Conservation (phyloP, 2,797 vertebrate species). For the Salarias fasciatus region DNA sequence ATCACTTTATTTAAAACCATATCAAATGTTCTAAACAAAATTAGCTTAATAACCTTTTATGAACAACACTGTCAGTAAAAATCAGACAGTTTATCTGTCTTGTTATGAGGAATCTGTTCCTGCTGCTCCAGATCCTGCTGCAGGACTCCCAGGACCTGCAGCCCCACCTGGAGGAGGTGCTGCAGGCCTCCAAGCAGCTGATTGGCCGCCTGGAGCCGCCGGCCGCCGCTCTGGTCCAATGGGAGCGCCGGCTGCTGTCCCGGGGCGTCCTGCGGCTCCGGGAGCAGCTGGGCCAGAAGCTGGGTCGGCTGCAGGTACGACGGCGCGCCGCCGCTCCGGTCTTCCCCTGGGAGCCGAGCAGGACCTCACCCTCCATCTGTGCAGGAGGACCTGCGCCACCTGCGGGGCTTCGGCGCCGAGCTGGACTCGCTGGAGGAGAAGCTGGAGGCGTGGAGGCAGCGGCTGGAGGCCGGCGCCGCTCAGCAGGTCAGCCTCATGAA, state of each 20-base stretch:
- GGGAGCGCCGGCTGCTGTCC: conserved; percentile 72
- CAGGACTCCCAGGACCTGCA: conserved; percentile 43
- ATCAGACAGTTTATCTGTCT: no score
- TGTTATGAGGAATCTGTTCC: no score
- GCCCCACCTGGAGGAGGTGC: conserved; percentile 65
- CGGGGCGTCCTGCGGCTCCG: conserved; percentile 65
- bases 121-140: conserved; percentile 62
- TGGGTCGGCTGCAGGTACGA: conserved; percentile 72
- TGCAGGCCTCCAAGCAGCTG: conserved; percentile 69
- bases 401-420: conserved; percentile 81
- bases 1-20: no score
- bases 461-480: conserved; percentile 46
- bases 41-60: no score
- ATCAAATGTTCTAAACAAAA: no score
- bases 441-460: conserved; percentile 79
- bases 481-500: conserved; percentile 41
- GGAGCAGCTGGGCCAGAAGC: conserved; percentile 42
- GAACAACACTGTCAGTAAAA: no score
- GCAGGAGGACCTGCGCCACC: conserved; percentile 78
- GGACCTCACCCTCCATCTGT: no score
- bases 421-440: conserved; percentile 82
- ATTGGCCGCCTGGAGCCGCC: conserved; percentile 57
- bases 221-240: conserved; percentile 68
- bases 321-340: no score
- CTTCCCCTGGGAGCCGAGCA: no score